A percentile compares a stretch with the other conserved stretches of the same genome.
phyloP scores from a whole-genome alignment of 2,113 vertebrate genomes.

The Picathartes gymnocephalus region DNA sequence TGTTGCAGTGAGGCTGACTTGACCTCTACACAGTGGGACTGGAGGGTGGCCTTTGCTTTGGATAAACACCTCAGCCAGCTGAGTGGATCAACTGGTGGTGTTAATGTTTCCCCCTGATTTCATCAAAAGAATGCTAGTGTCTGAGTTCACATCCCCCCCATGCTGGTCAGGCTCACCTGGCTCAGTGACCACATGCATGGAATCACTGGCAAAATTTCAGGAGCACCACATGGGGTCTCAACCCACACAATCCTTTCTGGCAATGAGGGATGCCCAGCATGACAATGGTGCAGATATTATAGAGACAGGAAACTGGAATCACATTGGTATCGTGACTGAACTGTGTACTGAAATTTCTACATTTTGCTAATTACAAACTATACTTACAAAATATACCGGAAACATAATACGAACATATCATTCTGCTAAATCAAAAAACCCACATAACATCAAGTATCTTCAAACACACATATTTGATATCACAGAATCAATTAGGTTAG shows the following conservation, averaged over 20 bases:
- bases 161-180: not conserved
- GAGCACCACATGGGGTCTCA: not conserved
- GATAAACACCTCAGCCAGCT: not conserved
- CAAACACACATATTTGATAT: not conserved
- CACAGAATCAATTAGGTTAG: not conserved
- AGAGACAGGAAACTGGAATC: not conserved
- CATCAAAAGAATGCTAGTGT: not conserved
- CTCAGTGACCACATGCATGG: not conserved
- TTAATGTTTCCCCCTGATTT: accelerated
- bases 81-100: not conserved
- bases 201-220: not conserved
- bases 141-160: not conserved
- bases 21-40: not conserved
- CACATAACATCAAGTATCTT: not conserved
- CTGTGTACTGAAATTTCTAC: not conserved
- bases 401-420: not conserved
- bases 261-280: accelerated
- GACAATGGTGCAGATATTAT: accelerated
- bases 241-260: not conserved
- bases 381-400: not conserved
- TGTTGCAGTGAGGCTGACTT: not conserved
- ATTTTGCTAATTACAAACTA: not conserved
- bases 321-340: accelerated
- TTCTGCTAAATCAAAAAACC: not conserved
- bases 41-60: not conserved